A percentile compares a stretch with the other conserved stretches of the same genome.
These are phyloP conservation scores for Lepidocyrtoides sp. DNA, from an alignment of 2,888 invertebrate genomes.

Conservation along the genomic window DNA sequence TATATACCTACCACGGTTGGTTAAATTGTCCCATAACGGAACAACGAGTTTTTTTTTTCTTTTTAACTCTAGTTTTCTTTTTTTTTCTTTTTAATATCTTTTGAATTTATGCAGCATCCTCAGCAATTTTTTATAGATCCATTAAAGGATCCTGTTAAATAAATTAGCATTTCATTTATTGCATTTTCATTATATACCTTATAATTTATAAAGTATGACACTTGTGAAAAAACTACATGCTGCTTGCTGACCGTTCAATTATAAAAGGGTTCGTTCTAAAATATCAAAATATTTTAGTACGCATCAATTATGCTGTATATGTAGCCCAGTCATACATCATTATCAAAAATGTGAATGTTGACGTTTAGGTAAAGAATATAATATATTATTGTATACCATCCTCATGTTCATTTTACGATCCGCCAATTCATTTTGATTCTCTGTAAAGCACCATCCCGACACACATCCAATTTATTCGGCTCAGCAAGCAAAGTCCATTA, in stretches of 20 bases:
- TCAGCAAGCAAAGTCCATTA: slow-evolving; percentile 60
- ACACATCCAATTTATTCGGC: slow-evolving; percentile 45
- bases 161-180: slow-evolving; percentile 71
- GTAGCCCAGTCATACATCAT: background rate
- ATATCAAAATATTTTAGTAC: slow-evolving; percentile 26
- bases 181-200: slow-evolving; percentile 31
- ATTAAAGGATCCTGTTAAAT: slow-evolving; percentile 71
- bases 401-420: background rate
- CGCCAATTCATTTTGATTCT: background rate
- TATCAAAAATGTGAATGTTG: background rate
- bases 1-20: slow-evolving; percentile 9
- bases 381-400: background rate
- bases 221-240: background rate
- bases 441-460: background rate
- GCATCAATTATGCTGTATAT: background rate
- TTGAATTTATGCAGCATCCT: background rate
- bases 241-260: slow-evolving; percentile 19
- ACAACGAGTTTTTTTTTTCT: slow-evolving; percentile 61
- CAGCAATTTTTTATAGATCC: slow-evolving; percentile 54
- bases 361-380: background rate
- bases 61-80: slow-evolving; percentile 6
- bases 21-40: slow-evolving; percentile 63
- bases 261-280: background rate
- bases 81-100: slow-evolving; percentile 32
- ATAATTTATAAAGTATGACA: slow-evolving; percentile 8